These are phyloP conservation scores for Drosophila baimaii DNA, from an alignment of 1,140 invertebrate genomes.

Conservation along the genomic window DNA sequence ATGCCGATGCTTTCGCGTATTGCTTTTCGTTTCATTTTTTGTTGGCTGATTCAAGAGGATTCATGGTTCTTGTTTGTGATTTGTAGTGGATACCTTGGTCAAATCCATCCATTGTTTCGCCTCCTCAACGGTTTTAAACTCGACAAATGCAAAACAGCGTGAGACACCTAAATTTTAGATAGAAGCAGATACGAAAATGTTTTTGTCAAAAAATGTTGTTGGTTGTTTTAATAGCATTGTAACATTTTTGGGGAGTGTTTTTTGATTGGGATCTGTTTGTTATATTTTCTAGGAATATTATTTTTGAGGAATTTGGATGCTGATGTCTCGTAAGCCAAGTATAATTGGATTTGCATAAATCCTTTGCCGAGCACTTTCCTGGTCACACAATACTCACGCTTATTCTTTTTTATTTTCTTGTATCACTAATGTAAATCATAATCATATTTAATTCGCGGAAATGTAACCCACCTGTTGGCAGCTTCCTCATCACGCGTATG, in stretches of 20 bases:
- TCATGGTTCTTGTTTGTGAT: constrained; percentile 49
- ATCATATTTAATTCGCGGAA: constrained; percentile 2
- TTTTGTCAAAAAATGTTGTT: constrained; percentile 80
- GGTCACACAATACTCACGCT: constrained; percentile 49
- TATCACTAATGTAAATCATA: constrained; percentile 6
- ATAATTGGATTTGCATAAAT: constrained; percentile 21
- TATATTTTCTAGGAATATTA: constrained; percentile 1
- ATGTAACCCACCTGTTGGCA: constrained; percentile 91
- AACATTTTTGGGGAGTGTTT: constrained; percentile 60
- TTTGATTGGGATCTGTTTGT: constrained; percentile 16
- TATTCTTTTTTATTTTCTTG: background rate
- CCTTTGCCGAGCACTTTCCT: constrained; percentile 27
- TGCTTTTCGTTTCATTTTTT: constrained; percentile 5
- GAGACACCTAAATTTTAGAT: constrained; percentile 90
- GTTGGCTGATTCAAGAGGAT: constrained; percentile 18
- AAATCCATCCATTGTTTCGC: constrained; percentile 96
- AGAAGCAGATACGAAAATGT: constrained; percentile 85
- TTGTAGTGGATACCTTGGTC: constrained; percentile 91
- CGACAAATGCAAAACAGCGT: constrained; percentile 97
- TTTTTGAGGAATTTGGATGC: constrained; percentile 27
- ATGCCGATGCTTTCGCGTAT: constrained; percentile 2
- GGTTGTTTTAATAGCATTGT: constrained; percentile 66
- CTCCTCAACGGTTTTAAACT: constrained; percentile 95
- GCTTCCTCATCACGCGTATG: constrained; percentile 93
- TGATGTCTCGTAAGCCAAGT: constrained; percentile 42